Conservation (phyloP, 2,888 invertebrate species). For the Carterocephalus palaemon region DNA sequence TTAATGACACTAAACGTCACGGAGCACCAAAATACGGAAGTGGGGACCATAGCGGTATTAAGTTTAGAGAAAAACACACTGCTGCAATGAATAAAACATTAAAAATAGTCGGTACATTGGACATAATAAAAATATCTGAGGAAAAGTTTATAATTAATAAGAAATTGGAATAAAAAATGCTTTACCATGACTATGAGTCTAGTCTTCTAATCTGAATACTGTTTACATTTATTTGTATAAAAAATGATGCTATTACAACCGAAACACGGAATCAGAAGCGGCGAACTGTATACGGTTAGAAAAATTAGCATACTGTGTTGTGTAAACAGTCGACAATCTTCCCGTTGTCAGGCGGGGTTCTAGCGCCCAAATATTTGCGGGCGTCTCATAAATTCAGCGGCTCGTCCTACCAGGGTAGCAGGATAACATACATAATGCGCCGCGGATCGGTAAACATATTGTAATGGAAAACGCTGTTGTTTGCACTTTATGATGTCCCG, state of each 20-base stretch:
- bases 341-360: constrained; percentile 73
- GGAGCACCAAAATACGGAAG: constrained; percentile 20
- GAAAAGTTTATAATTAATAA: too few relatives aligned
- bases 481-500: constrained; percentile 77
- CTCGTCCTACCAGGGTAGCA: constrained; percentile 74
- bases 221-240: constrained; percentile 1
- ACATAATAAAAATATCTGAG: too few relatives aligned
- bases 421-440: constrained; percentile 78
- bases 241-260: background rate
- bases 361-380: constrained; percentile 75
- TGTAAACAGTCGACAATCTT: constrained; percentile 73
- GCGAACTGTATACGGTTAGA: constrained; percentile 60
- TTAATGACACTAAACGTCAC: constrained; percentile 75
- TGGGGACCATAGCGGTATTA: constrained; percentile 1
- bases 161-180: too few relatives aligned
- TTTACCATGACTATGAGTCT: too few relatives aligned
- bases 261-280: constrained; percentile 10
- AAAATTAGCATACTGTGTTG: constrained; percentile 70
- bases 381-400: constrained; percentile 74
- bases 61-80: constrained; percentile 18
- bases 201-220: background rate
- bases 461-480: constrained; percentile 79
- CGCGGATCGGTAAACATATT: constrained; percentile 79
- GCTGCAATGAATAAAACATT: background rate
- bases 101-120: too few relatives aligned